A percentile compares a stretch with the other conserved stretches of the same genome.
phyloP scores from a whole-genome alignment of 1,140 invertebrate genomes.

The Armadillidium nasatum region DNA sequence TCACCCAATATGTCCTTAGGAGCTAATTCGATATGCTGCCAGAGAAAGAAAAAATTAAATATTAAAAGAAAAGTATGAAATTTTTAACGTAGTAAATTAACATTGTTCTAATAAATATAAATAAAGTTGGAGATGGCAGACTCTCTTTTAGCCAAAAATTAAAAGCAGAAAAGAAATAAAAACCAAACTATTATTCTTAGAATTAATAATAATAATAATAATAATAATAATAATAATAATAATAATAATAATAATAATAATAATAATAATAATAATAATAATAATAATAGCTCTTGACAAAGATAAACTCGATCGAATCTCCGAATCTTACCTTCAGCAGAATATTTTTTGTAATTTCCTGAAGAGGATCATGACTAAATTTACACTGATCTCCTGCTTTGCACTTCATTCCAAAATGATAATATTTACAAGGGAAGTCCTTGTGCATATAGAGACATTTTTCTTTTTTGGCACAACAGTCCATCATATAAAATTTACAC shows the following conservation, averaged over 20 bases:
- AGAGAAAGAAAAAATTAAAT: slow-evolving; percentile 43
- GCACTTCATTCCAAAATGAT: slow-evolving; percentile 85
- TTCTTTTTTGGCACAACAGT: slow-evolving; percentile 89
- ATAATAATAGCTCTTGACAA: no score
- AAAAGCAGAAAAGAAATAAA: no score
- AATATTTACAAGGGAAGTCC: slow-evolving; percentile 97
- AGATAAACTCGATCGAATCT: no score
- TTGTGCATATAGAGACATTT: slow-evolving; percentile 95
- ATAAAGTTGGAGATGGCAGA: no score
- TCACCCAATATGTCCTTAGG: slow-evolving; percentile 84
- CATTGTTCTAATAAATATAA: no score
- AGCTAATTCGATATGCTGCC: slow-evolving; percentile 77
- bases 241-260: no score
- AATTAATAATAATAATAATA: no score
- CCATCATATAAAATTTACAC: slow-evolving; percentile 94
- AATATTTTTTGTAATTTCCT: slow-evolving; percentile 63
- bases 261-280: no score
- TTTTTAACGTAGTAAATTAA: not conserved
- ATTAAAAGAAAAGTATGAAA: not conserved
- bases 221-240: no score
- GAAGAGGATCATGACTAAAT: slow-evolving; percentile 84
- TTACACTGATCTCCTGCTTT: slow-evolving; percentile 76
- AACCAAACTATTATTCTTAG: no score
- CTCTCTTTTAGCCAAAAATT: no score
- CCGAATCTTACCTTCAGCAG: slow-evolving; percentile 56